Evolutionary conservation across 2,113 vertebrate genomes (phyloP).

Genomic region (Rhineura floridana): DNA sequence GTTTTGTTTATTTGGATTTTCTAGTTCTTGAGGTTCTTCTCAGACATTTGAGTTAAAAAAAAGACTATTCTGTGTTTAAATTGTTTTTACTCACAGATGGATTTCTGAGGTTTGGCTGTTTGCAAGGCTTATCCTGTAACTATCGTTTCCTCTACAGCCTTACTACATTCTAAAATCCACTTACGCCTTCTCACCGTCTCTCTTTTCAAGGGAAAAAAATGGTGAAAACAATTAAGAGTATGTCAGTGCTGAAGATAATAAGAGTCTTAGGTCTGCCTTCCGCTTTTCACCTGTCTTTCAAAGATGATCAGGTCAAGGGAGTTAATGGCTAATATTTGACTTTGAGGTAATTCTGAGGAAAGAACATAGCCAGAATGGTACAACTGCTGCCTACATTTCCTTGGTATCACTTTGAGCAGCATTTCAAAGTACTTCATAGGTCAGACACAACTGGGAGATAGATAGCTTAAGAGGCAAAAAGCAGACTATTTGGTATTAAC

Average conservation of each 20-base stretch:
- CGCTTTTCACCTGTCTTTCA: conserved; percentile 55
- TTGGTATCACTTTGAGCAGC: conserved; percentile 34
- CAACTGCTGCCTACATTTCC: conserved; percentile 34
- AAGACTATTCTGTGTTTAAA: conserved; percentile 27
- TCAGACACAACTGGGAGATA: conserved; percentile 32
- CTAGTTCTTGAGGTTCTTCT: neutral
- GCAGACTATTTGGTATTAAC: conserved; percentile 18
- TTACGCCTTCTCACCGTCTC: conserved; percentile 20
- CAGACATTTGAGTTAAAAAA: conserved; percentile 30
- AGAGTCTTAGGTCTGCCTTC: conserved; percentile 64
- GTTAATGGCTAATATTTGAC: conserved; percentile 70
- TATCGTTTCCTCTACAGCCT: conserved; percentile 39
- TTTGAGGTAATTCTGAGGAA: conserved; percentile 57
- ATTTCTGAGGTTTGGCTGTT: conserved; percentile 54
- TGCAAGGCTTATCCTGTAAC: conserved; percentile 53
- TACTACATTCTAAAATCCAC: conserved; percentile 42
- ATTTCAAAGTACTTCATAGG: conserved; percentile 3
- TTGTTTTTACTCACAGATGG: conserved; percentile 19
- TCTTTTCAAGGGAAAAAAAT: neutral
- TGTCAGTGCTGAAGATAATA: conserved; percentile 56
- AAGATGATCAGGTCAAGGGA: conserved; percentile 64
- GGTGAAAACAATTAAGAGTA: conserved; percentile 61
- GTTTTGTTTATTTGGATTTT: neutral
- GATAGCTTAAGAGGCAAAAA: conserved; percentile 36
- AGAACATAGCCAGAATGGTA: conserved; percentile 33